Base-by-base conservation (phyloP, 2,797 vertebrate species). In the Falco berigora region DNA sequence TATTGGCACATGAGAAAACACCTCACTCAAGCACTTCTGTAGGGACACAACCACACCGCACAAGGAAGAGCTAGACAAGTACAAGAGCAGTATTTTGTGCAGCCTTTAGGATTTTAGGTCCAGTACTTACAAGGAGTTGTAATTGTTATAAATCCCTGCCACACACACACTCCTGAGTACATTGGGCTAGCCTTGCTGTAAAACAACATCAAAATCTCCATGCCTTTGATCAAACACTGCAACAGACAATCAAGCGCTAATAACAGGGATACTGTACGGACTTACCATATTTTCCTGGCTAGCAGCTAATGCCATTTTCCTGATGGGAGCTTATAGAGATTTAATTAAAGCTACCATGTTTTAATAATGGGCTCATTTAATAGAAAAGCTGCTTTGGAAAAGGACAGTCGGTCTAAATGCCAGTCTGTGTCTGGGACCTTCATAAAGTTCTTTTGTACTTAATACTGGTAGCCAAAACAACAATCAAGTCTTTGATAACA, bases 321-420 rank as follows among this genome's bases (percentile, higher is more conserved):
- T 95, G 78, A 92, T 83, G 61, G 86, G 90, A 97, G 97, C 97
- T 98, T 97, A 95, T 36, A 66, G 69, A 85, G 89, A 93, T 96
- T 97, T 98, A 97, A 97, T 97, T 97, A 98, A 98, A 96, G 68
- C 72, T 92, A 88, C 85, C 46, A 53, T 36, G 36, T 92, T 97
- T 94, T 96, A 96, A 95, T 92, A 97, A 97, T 94, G 94, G 63
- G 69, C 49, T 97, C 63, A 46, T 97, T 97, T 96, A 97, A 97
- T 61, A 96, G 69, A 94, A 96, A 96, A 97, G 76, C 84, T 88
- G 86, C 92, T 97, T 98, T 97, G 66, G 73, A 80, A 96, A 92
- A 96, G 79, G 94, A 96, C 74, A 92, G 83, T 87, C 34, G 36
- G 86, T 86, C 86, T 95, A 94, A 97, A 97, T 91, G 92, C 81